Base-by-base conservation (phyloP, 1,140 invertebrate species). In the Danaus melanippus region DNA sequence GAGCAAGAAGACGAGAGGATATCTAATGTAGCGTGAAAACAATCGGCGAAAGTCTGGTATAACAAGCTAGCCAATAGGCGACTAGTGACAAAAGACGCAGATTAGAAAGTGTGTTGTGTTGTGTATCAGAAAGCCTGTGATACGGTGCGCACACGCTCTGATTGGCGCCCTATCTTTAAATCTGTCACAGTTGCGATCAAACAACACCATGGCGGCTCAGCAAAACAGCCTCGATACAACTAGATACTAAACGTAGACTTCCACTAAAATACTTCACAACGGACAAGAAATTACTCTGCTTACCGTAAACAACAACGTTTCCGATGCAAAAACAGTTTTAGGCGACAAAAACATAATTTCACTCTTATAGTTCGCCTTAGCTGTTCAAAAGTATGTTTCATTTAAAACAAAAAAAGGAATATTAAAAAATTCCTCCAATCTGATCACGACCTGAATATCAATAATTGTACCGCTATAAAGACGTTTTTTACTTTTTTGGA, bases 61-160 rank as follows among this genome's bases (percentile, higher is more conserved):
- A 71, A 70, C 64, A 68, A 79, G 79, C 78, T 82, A 79, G 70
- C 80, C 79, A 81, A 83, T 84, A 80, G 72, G 58, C 72, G 74
- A 71, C 66, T 69, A 79, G 76, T 83, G 83, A 86, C 81, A 84
- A 84, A 32, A 84, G 81, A 69, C 77, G 72, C 66, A 84, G 79
- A 84, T 86, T 86, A 86, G 84, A 86, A 86, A 86, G 83, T 86
- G 78, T 80, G 78, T 78, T 80, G 72, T 71, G 72, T 75, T 78
- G 74, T 79, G 71, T 84, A 79, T 84, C 74, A 75, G 74, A 79
- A 71, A 75, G 79, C 62, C 72, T 66, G 71, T 76, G 70, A 79
- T 78, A 79, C 73, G 68, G 71, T 54, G 68, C 60, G 73, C 74
- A 74, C 71, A 78, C 83, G 80, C 76, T 83, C 79, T 83, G 81